phyloP scores from a whole-genome alignment of 2,113 vertebrate species.

The Channa argus region DNA sequence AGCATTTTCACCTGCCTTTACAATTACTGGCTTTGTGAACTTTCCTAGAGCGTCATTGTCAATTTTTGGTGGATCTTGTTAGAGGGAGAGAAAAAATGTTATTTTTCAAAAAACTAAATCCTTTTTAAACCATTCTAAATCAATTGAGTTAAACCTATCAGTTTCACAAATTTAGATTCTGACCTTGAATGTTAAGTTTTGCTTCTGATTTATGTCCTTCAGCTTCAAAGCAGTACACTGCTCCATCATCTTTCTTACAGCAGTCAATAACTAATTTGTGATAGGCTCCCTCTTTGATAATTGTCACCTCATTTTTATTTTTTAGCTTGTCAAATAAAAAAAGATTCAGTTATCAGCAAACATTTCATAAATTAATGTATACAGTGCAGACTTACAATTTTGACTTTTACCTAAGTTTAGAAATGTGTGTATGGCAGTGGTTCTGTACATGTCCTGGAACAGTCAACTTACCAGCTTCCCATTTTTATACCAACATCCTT shows the following conservation, averaged over 20 bases:
- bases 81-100: neutral
- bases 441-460: neutral
- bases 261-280: conserved; percentile 83
- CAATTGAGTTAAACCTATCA: neutral
- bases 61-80: conserved; percentile 87
- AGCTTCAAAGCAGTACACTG: conserved; percentile 88
- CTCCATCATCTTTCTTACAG: conserved; percentile 83
- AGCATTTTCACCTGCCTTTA: conserved; percentile 86
- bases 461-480: conserved; percentile 84
- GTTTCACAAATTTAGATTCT: conserved; percentile 14
- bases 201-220: conserved; percentile 85
- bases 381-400: neutral
- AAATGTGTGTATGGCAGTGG: neutral
- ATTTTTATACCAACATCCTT: conserved; percentile 89
- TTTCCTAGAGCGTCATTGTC: conserved; percentile 79
- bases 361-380: neutral
- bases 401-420: too few relatives aligned
- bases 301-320: conserved; percentile 74
- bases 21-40: conserved; percentile 81
- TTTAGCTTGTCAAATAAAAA: conserved; percentile 79
- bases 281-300: conserved; percentile 85
- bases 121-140: neutral
- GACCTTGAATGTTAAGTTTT: conserved; percentile 79
- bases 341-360: neutral
- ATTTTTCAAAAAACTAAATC: neutral